Conservation (phyloP, 2,797 vertebrate genomes). For the Otolemur crassicaudatus region DNA sequence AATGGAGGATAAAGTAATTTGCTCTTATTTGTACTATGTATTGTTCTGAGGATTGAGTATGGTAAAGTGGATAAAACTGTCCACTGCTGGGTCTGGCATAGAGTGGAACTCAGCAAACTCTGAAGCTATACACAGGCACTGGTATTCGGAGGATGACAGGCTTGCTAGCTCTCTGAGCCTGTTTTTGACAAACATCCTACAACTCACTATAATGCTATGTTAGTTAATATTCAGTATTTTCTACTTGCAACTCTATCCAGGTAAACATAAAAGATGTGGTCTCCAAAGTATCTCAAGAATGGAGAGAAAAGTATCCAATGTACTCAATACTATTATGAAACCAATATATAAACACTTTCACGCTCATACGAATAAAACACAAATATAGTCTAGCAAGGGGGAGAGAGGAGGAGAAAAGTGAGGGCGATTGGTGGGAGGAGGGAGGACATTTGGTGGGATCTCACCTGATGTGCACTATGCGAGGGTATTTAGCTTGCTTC, state of each 20-base stretch:
- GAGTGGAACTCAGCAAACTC: not conserved
- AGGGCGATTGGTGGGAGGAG: too few species aligned
- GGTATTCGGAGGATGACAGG: not conserved
- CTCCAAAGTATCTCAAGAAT: too few species aligned
- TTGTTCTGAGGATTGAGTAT: not conserved
- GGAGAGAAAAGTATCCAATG: too few species aligned
- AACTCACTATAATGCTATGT: fast-evolving
- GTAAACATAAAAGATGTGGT: too few species aligned
- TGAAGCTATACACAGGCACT: not conserved
- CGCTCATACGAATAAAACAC: too few species aligned
- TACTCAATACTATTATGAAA: too few species aligned
- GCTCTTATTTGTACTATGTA: not conserved
- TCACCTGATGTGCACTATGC: too few species aligned
- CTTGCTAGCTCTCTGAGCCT: not conserved
- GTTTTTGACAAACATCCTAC: not conserved
- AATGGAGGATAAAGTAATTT: not conserved
- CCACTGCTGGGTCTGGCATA: not conserved
- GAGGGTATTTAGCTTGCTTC: too few species aligned
- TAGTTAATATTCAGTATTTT: not conserved
- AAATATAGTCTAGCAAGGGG: too few species aligned
- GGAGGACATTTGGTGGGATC: too few species aligned
- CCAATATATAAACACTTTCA: too few species aligned
- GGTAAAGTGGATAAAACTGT: not conserved
- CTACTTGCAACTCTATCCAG: not conserved
- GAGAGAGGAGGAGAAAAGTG: too few species aligned